Evolutionary conservation across 1,140 invertebrate species (phyloP).

Genomic region (Drosophila nasuta): DNA sequence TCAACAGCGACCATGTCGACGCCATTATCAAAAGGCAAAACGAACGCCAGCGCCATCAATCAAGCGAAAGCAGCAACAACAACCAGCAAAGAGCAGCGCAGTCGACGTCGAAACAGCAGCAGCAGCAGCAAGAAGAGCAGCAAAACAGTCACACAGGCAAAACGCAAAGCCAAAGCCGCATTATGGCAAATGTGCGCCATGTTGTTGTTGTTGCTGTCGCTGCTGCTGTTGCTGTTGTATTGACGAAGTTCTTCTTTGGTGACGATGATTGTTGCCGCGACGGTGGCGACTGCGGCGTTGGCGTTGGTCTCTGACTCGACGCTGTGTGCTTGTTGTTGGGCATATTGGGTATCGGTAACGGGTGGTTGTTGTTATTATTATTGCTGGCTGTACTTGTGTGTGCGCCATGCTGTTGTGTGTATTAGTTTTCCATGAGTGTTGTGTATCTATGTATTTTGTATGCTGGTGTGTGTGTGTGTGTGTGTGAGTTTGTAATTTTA

Average conservation of each 20-base stretch:
- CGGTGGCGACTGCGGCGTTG: conserved; percentile 32
- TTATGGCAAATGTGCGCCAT: conserved; percentile 41
- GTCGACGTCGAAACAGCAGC: conserved; percentile 17
- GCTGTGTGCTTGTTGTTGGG: conserved; percentile 50
- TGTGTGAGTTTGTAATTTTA: conserved; percentile 74
- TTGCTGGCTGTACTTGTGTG: conserved; percentile 55
- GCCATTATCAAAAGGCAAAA: conserved; percentile 77
- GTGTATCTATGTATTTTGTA: neutral
- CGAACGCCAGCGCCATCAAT: conserved; percentile 73
- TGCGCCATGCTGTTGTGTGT: conserved; percentile 42
- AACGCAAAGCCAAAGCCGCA: conserved; percentile 43
- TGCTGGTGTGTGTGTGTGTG: conserved; percentile 17
- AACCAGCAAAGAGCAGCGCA: conserved; percentile 34
- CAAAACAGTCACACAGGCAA: conserved; percentile 38
- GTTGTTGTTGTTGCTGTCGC: conserved; percentile 62
- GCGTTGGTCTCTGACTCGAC: conserved; percentile 50
- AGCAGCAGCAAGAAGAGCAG: conserved; percentile 65
- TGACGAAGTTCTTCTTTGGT: conserved; percentile 81
- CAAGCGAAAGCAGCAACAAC: conserved; percentile 62
- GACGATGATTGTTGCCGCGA: conserved; percentile 74
- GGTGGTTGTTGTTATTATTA: conserved; percentile 59
- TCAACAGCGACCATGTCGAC: conserved; percentile 34
- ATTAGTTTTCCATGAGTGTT: conserved; percentile 72
- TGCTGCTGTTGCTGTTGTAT: conserved; percentile 69
- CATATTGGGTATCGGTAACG: conserved; percentile 66